Evolutionary conservation across 2,113 vertebrate species (phyloP).

Genomic region (Puffinus mauretanicus): DNA sequence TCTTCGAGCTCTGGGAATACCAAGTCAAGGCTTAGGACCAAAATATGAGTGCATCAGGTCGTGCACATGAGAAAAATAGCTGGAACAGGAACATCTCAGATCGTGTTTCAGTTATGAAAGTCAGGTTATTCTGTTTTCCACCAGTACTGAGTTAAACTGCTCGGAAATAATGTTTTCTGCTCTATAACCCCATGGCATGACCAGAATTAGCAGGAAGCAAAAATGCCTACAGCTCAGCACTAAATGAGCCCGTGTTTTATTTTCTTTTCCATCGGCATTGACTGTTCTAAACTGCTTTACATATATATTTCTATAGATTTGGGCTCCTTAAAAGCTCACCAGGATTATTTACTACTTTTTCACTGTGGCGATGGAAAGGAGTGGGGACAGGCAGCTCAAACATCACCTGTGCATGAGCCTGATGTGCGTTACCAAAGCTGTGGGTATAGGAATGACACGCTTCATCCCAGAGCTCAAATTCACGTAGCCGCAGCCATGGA

Average conservation of each 20-base stretch:
- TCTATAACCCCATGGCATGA: conserved; percentile 30
- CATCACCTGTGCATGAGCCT: neutral
- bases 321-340: neutral
- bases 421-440: neutral
- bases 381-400: neutral
- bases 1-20: neutral
- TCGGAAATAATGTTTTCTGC: conserved; percentile 47
- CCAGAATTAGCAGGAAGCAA: conserved; percentile 37
- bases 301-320: neutral
- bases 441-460: neutral
- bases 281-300: neutral
- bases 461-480: neutral
- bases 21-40: neutral
- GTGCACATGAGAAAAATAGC: neutral
- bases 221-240: conserved; percentile 8
- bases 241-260: neutral
- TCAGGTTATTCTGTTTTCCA: neutral
- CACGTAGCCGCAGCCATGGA: neutral
- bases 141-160: conserved; percentile 12
- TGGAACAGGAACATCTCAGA: neutral
- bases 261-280: neutral
- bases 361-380: neutral
- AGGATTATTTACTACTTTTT: neutral
- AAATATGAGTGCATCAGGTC: neutral
- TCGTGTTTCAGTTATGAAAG: neutral